A percentile compares a stretch with the other conserved stretches of the same genome.
These are phyloP conservation scores for Spicauda simplicius DNA, from an alignment of 2,888 invertebrate genomes.

Conservation along the genomic window DNA sequence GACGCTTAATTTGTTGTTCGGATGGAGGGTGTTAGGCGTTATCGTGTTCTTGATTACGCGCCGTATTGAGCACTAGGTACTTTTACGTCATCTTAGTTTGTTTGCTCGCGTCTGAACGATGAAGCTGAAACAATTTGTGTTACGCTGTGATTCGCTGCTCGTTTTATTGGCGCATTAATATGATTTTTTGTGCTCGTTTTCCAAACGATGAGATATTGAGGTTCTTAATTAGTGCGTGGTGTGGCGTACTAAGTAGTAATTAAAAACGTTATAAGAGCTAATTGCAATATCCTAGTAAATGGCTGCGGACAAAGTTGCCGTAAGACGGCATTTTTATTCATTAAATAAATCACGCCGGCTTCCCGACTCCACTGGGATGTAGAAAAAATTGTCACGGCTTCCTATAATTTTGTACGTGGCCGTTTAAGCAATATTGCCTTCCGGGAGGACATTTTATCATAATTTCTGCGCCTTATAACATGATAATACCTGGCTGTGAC, in stretches of 20 bases:
- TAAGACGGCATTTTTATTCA: slow-evolving; percentile 79
- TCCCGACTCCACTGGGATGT: slow-evolving; percentile 65
- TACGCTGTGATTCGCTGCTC: slow-evolving; percentile 16
- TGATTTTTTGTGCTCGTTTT: slow-evolving; percentile 5
- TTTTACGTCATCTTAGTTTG: slow-evolving; percentile 43
- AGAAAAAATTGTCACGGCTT: slow-evolving; percentile 81
- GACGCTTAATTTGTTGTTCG: slow-evolving; percentile 71
- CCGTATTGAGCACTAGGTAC: slow-evolving; percentile 51
- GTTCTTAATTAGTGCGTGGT: slow-evolving; percentile 48
- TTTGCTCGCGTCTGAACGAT: slow-evolving; percentile 27
- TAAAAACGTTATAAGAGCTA: slow-evolving; percentile 69
- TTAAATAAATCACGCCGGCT: slow-evolving; percentile 80
- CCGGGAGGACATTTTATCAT: slow-evolving; percentile 78
- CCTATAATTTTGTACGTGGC: slow-evolving; percentile 82
- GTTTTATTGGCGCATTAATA: slow-evolving; percentile 7
- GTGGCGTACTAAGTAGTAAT: slow-evolving; percentile 55
- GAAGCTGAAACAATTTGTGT: slow-evolving; percentile 28
- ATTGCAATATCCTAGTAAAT: slow-evolving; percentile 75
- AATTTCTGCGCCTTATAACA: slow-evolving; percentile 70
- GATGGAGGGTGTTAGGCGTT: slow-evolving; percentile 57
- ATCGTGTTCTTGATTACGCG: slow-evolving; percentile 64
- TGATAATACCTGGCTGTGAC: slow-evolving; percentile 49
- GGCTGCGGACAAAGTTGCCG: slow-evolving; percentile 49
- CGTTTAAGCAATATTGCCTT: slow-evolving; percentile 72
- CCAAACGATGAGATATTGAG: slow-evolving; percentile 22